Base-by-base conservation (phyloP, 2,113 vertebrate genomes). In the Columbina picui region DNA sequence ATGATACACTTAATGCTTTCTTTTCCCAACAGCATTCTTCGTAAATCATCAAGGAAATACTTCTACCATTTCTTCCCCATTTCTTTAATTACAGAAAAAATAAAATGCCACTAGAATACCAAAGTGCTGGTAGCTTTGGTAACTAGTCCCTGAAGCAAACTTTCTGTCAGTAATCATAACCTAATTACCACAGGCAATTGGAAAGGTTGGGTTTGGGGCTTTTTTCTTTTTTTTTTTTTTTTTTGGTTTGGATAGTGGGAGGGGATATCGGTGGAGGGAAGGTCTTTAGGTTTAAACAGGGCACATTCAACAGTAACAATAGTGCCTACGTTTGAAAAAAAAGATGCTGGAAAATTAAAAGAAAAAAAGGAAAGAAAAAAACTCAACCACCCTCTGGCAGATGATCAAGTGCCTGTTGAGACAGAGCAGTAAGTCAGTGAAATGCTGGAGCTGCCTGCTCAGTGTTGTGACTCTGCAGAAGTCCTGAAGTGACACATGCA, bases 401-500 rank as follows among this genome's bases (percentile, higher is more conserved):
- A 47, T 55, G 92, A 87, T 97, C 96, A 97, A 96, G 91, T 88
- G 86, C 95, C 43, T 96, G 92, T 97, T 89, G 97, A 96, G 95
- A 93, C 88, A 93, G 95, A 93, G 68, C 94, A 89, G 96, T 95
- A 71, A 95, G 96, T 76, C 34, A 52, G 77, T 73, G 85, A 95
- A 95, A 95, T 38, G 83, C 90, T 69, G 90, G 85, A 84, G 78
- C 63, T 96, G 96, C 96, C 95, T 89, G 84, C 94, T 57, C 89
- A 96, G 94, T 92, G 94, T 97, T 94, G 97, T 96, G 97, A 98
- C 97, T 97, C 93, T 96, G 96, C 97, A 95, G 70, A 97, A 97
- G 95, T 96, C 92, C 92, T 93, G 97, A 98, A 97, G 98, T 98
- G 98, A 98, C 98, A 98, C 97, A 98, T 96, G 98, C 98, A 98